A percentile compares a stretch with the other conserved stretches of the same genome.
Evolutionary conservation across 1,140 invertebrate species (phyloP).

Genomic region (Microplitis mediator): DNA sequence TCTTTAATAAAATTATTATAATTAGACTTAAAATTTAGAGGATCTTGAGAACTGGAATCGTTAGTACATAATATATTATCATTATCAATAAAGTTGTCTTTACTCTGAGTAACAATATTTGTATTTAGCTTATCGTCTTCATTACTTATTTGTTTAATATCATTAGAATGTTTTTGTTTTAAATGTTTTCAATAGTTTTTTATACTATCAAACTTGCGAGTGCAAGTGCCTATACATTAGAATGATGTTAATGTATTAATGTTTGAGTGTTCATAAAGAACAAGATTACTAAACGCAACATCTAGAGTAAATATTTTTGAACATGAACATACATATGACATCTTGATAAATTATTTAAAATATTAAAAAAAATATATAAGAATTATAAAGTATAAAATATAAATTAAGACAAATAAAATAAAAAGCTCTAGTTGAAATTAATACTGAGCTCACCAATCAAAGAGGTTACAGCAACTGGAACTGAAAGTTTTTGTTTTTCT

Average conservation of each 20-base stretch:
- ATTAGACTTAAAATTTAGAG: too few species aligned
- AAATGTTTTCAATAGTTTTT: too few species aligned
- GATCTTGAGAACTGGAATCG: too few species aligned
- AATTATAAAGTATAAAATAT: too few species aligned
- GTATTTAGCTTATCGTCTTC: too few species aligned
- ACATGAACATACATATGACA: neutral
- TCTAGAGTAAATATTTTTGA: neutral
- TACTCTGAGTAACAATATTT: too few species aligned
- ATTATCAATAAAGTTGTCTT: too few species aligned
- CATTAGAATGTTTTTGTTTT: too few species aligned
- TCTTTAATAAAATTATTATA: neutral
- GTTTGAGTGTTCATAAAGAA: neutral
- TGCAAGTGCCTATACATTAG: conserved; percentile 5
- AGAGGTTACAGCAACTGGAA: neutral
- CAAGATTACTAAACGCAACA: neutral
- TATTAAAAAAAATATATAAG: too few species aligned
- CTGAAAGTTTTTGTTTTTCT: neutral
- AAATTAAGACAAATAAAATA: neutral
- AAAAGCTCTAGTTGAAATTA: neutral
- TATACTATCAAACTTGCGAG: neutral
- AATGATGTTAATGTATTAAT: neutral
- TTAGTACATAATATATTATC: too few species aligned
- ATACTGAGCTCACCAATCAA: neutral
- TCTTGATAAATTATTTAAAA: neutral
- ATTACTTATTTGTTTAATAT: too few species aligned